phyloP scores from a whole-genome alignment of 2,888 invertebrate species.

The Drosophila helvetica region DNA sequence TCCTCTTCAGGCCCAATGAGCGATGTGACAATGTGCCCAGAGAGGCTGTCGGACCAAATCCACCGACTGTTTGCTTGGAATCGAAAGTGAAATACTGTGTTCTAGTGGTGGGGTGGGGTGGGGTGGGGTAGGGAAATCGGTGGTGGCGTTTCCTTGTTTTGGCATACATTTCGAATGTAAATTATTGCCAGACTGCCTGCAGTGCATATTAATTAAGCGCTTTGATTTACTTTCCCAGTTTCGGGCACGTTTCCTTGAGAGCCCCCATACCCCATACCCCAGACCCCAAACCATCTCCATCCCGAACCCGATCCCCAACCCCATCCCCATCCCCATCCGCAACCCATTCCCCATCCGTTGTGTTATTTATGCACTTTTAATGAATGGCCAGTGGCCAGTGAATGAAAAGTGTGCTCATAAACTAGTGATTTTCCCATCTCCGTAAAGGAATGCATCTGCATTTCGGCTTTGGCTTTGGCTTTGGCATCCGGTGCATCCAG shows the following conservation, averaged over 20 bases:
- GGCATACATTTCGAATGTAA: constrained; percentile 29
- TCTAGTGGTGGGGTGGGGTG: too few relatives aligned
- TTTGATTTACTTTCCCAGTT: constrained; percentile 54
- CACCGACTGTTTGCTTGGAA: constrained; percentile 7
- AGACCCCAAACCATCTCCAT: neutral
- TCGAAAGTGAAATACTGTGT: constrained; percentile 18
- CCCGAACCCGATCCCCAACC: neutral
- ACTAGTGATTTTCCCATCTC: constrained; percentile 13
- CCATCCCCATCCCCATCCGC: too few relatives aligned
- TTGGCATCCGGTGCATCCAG: neutral
- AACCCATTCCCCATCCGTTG: neutral
- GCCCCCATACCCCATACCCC: constrained; percentile 5
- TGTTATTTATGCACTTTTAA: constrained; percentile 49
- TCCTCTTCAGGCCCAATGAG: constrained; percentile 9
- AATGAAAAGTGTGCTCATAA: constrained; percentile 1
- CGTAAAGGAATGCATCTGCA: constrained; percentile 4
- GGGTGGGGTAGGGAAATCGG: neutral
- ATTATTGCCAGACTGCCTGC: constrained; percentile 46
- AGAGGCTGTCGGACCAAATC: constrained; percentile 20
- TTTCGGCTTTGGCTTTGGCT: neutral
- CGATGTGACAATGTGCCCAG: constrained; percentile 27
- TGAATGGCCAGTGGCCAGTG: constrained; percentile 30
- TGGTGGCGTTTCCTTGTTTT: constrained; percentile 18
- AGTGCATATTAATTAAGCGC: constrained; percentile 51
- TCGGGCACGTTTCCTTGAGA: neutral